Percentiles rank a stretch among this genome's conserved stretches.
Evolutionary conservation across 2,888 invertebrate genomes (phyloP).

Genomic region (Amphipyra berbera): DNA sequence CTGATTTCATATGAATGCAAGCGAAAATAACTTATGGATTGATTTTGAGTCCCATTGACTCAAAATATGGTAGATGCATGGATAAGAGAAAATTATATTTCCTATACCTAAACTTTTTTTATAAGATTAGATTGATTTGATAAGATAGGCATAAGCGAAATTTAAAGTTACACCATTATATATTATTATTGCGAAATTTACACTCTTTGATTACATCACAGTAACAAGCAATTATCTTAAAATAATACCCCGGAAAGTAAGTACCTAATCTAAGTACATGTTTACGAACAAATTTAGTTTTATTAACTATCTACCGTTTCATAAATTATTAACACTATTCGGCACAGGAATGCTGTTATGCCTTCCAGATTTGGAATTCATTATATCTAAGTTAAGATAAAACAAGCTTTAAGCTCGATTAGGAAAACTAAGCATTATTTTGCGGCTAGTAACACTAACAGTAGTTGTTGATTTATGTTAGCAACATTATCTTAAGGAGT

Average conservation of each 20-base stretch:
- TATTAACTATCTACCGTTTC: constrained; percentile 61
- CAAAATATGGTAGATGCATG: too few species aligned
- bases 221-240: constrained; percentile 19
- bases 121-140: constrained; percentile 4
- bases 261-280: constrained; percentile 29
- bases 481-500: constrained; percentile 47
- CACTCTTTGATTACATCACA: constrained; percentile 17
- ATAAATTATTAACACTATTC: constrained; percentile 68
- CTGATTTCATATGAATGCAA: constrained; percentile 14
- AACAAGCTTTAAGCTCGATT: constrained; percentile 70
- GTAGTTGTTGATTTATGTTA: constrained; percentile 60
- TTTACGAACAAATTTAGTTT: constrained; percentile 52
- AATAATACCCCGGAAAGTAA: constrained; percentile 20
- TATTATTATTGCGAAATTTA: constrained; percentile 11
- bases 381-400: constrained; percentile 82
- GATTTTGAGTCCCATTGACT: too few species aligned
- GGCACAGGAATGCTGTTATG: constrained; percentile 79
- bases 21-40: constrained; percentile 5
- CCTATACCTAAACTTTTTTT: background rate
- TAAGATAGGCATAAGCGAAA: background rate
- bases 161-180: constrained; percentile 1
- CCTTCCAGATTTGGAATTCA: constrained; percentile 83
- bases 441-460: constrained; percentile 55
- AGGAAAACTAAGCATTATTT: constrained; percentile 68
- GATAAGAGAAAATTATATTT: background rate